Conservation (phyloP, 2,797 vertebrate genomes). For the Chiloscyllium punctatum region DNA sequence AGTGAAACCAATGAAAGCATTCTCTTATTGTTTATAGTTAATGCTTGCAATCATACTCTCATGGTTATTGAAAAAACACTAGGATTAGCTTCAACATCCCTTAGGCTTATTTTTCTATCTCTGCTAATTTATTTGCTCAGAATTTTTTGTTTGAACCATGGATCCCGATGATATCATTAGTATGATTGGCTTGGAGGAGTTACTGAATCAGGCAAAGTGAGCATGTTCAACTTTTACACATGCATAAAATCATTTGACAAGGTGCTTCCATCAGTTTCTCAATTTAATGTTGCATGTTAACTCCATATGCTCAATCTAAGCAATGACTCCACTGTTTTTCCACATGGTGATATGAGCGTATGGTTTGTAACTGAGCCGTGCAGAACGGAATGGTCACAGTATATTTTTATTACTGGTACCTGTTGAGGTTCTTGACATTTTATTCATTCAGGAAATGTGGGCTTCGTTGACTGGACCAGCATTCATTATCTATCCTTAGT, state of each 20-base stretch:
- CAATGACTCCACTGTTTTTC: not conserved
- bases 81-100: constrained; percentile 22
- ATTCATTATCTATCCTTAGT: no score
- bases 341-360: not conserved
- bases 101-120: constrained; percentile 24
- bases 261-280: not conserved
- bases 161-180: not conserved
- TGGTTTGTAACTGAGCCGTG: not conserved
- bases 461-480: no score
- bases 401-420: not conserved
- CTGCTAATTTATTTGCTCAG: not conserved
- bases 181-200: not conserved
- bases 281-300: not conserved
- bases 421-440: not conserved
- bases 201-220: not conserved
- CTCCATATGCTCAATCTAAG: not conserved
- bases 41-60: constrained; percentile 4
- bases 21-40: constrained; percentile 26
- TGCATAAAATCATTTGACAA: not conserved
- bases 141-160: constrained; percentile 24
- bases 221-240: not conserved
- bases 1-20: constrained; percentile 25
- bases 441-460: no score
- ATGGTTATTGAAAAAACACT: not conserved
- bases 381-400: not conserved